Evolutionary conservation across 2,888 invertebrate species (phyloP), one percentile per base, ranked within the genome.

Genomic region (Cheilosia vulpina): DNA sequence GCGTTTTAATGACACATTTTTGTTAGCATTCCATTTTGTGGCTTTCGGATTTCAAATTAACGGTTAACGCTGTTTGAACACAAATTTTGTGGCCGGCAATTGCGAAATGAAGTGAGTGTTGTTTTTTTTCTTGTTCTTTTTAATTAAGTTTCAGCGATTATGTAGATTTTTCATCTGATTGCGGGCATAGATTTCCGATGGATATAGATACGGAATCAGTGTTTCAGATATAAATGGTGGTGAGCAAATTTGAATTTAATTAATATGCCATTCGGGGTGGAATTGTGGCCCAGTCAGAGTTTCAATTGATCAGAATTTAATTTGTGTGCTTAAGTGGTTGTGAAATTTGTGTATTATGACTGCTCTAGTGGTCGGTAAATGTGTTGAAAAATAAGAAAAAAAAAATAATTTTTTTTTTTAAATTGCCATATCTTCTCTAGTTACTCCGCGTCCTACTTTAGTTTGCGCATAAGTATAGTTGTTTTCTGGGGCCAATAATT

Each of bases 1-100:
- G 76, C 43, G 57, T 72, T 85, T 85, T 24, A 72, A 76, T 85
- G 71, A 81, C 76, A 81, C 43, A 58, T 52, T 72, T 76, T 62
- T 85, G 85, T 77, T 85, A 77, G 57, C 47, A 65, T 76, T 52
- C 24, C 31, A 45, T 41, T 79, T 69, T 71, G 63, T 79, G 75
- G 79, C 34, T 71, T 38, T 71, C 66, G 41, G 58, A 66, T 31
- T 80, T 76, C 69, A 60, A 76, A 76, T 80, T 72, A 80, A 55
- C 55, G 52, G 71, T 62, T 68, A 50, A 55, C 7, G 60, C 15
- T 75, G 69, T 84, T 84, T 80, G 65, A n/a, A 57, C 58, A 62
- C 58, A 80, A 84, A 50, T 65, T 75, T 31, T 69, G 75, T 15
- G 79, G 75, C 43, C 21, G 38, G 38, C 19, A 21, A 45, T 69